Conservation (phyloP, 2,113 vertebrate species). For the Cryptotis parvus region DNA sequence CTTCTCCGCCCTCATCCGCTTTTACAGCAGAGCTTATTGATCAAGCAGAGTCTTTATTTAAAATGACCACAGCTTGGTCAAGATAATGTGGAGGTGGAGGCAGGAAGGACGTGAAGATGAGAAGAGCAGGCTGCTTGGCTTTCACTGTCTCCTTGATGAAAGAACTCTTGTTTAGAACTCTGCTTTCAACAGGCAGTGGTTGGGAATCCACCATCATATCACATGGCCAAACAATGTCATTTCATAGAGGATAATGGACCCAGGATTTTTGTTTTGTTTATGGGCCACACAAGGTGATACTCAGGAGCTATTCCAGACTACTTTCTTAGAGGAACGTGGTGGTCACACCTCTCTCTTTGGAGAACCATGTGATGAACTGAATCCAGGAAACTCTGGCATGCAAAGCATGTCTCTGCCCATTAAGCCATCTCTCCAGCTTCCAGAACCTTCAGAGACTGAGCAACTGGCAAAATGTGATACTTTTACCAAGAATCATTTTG, state of each 20-base stretch:
- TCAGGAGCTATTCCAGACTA: too few relatives aligned
- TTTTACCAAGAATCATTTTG: not conserved
- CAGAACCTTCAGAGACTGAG: too few relatives aligned
- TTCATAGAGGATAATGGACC: not conserved
- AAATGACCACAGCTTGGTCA: conserved; percentile 24
- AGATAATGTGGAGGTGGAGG: not conserved
- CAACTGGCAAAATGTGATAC: too few relatives aligned
- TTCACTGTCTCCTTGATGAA: not conserved
- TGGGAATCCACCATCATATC: not conserved
- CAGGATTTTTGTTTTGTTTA: too few relatives aligned
- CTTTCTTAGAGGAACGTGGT: too few relatives aligned
- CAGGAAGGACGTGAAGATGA: not conserved
- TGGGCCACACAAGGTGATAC: too few relatives aligned
- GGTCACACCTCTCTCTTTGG: too few relatives aligned
- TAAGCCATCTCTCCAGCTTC: too few relatives aligned
- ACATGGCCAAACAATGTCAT: not conserved
- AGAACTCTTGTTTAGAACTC: not conserved
- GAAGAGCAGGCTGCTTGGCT: not conserved
- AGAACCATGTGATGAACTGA: too few relatives aligned
- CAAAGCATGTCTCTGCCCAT: too few relatives aligned
- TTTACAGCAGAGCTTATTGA: conserved; percentile 8
- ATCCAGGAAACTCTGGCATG: too few relatives aligned
- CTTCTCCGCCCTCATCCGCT: not conserved
- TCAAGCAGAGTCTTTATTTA: not conserved
- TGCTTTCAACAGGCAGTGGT: not conserved